A percentile compares a stretch with the other conserved stretches of the same genome.
Conservation (phyloP, 2,113 vertebrate species). For the Phalacrocorax aristotelis region DNA sequence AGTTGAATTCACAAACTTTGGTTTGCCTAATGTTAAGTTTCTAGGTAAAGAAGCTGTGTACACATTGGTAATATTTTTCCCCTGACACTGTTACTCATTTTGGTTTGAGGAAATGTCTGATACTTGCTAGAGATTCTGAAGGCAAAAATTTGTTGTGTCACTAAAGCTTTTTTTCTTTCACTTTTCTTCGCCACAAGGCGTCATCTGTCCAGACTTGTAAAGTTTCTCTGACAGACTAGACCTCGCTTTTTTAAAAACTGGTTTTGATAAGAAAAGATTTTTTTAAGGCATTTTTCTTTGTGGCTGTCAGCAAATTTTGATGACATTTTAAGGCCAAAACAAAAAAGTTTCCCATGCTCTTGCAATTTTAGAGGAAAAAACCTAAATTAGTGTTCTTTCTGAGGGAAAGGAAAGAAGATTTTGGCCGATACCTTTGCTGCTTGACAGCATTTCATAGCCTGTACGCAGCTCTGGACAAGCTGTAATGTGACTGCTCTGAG, state of each 20-base stretch:
- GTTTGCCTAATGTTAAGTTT: neutral
- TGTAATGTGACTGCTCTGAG: neutral
- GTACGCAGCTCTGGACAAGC: neutral
- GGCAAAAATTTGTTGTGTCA: neutral
- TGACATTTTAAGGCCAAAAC: neutral
- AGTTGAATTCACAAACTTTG: neutral
- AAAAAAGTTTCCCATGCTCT: neutral
- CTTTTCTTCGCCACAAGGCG: neutral
- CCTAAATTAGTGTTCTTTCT: neutral
- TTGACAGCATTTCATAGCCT: neutral
- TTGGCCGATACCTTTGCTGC: neutral
- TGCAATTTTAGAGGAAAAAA: neutral
- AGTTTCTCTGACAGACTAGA: neutral
- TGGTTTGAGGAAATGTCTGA: neutral
- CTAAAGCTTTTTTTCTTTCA: neutral
- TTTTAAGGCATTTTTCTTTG: neutral
- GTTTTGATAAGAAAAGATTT: neutral
- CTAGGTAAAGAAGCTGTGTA: neutral
- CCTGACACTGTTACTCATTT: neutral
- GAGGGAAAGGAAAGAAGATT: neutral
- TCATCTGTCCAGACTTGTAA: neutral
- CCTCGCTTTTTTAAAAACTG: neutral
- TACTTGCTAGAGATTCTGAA: neutral
- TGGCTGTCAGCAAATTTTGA: neutral
- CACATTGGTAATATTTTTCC: neutral